Base-by-base conservation (phyloP, 2,888 invertebrate genomes). In the Lathronympha strigana region DNA sequence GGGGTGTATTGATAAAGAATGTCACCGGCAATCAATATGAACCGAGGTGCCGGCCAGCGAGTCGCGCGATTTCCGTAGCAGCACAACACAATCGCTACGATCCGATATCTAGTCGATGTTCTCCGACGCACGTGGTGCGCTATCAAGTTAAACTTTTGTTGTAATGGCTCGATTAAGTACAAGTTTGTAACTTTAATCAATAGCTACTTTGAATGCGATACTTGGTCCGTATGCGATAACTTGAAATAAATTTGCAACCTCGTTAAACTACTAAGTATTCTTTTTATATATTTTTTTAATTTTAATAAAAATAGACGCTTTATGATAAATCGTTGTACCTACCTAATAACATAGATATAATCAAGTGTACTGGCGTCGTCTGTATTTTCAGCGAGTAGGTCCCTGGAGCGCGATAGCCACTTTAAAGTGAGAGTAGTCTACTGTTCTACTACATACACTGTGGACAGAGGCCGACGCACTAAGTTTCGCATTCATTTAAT, bases 1-100 rank as follows among this genome's bases (percentile, higher is more conserved):
- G 92, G 82, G 84, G 82, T 79, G 92, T 90, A 92, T 92, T 93
- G 93, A 93, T 93, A 93, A 90, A 93, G 91, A 93, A 93, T 94
- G 94, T 94, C 94, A 93, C 93, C 93, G 86, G 84, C 83, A 93
- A 93, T 93, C 94, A 93, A 94, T 94, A 93, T 90, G 89, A 88
- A 88, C 88, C 88, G 90, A 92, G 81, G 74, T 77, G 77, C 77
- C 76, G 77, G 74, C 75, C 73, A 75, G 78, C 67, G 58, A 67
- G 66, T 67, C 70, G 68, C 63, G 54, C 62, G 63, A 49, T 45
- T 67, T 60, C 53, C 53, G 55, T 28, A 43, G 66, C 61, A 49
- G 66, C 60, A 69, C 68, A 69, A 63, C 45, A 49, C 49, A 49
- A 17, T 40, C 51, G 49, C 33, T 25, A 40, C 17, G 61, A 68